These are phyloP conservation scores for Calidris pugnax DNA, from an alignment of 2,113 vertebrate genomes.

Conservation along the genomic window DNA sequence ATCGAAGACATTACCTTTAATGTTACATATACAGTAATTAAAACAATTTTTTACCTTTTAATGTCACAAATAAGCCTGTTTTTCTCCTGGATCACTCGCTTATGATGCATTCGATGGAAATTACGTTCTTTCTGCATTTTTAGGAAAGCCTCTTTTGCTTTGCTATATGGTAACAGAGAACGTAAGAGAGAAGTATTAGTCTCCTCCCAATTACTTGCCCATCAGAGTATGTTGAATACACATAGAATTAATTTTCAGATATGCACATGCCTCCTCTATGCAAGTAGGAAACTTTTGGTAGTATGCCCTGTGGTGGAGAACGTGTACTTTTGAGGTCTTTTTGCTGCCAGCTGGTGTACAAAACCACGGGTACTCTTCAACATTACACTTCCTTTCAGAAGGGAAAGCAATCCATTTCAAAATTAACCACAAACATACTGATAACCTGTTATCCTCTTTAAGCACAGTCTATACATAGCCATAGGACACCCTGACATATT, in stretches of 20 bases:
- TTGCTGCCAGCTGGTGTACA: not conserved
- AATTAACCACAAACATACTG: not conserved
- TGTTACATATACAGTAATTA: not conserved
- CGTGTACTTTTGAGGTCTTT: not conserved
- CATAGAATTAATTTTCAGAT: not conserved
- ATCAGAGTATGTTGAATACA: not conserved
- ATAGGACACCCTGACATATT: not conserved
- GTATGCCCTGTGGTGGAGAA: not conserved
- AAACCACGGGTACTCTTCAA: not conserved
- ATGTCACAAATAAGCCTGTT: slow-evolving; percentile 82
- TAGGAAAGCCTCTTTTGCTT: slow-evolving; percentile 75
- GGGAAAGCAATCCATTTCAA: not conserved
- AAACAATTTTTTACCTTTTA: slow-evolving; percentile 69
- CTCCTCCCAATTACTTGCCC: not conserved
- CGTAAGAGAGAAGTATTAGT: not conserved
- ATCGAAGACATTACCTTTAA: not conserved
- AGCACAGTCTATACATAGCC: not conserved
- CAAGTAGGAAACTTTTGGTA: not conserved
- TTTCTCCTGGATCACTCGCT: slow-evolving; percentile 84
- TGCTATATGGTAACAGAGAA: slow-evolving; percentile 54
- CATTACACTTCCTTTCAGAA: not conserved
- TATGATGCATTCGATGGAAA: slow-evolving; percentile 84
- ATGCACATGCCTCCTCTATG: not conserved
- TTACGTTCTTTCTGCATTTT: slow-evolving; percentile 84
- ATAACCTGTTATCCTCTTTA: not conserved